Base-by-base conservation (phyloP, 2,113 vertebrate genomes). In the Eupsittula cactorum region DNA sequence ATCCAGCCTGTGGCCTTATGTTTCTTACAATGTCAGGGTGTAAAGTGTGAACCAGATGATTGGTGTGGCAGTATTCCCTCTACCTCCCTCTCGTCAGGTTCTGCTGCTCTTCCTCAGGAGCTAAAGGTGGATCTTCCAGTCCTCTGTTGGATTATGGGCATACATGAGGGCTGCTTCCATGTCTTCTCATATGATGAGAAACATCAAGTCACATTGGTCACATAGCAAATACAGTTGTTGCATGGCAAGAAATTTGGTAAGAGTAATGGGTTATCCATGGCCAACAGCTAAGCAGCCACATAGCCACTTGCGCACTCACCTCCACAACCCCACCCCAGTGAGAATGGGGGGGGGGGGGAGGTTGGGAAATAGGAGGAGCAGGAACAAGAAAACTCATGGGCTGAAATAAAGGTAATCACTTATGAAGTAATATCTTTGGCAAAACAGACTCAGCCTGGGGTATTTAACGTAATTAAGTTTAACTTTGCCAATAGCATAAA, bases 251-350 rank as follows among this genome's bases (percentile, higher is more conserved):
- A 28, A 49, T 49, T 35, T 18, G 41, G 23, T 42, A 47, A 42
- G 59, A 47, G n/a, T 19, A 50, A 11, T 41, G 73, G 14, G 13
- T 49, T 63, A 37, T 18, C 29, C 25, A 15, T 1, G 2, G 31
- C 41, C 24, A 37, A 35, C 52, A 60, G n/a, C 52, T 29, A 62
- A 18, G n/a, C 35, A 86, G 62, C 24, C 19, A 6, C 10, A 17
- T 16, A 53, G n/a, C 14, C 6, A 3, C 39, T 47, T 35, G n/a
- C 21, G 49, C 7, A 4, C 39, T 62, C n/a, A 39, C 17, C 27
- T 7, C 33, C 31, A 39, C 16, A 28, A 2, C 35, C 14, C 33
- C 0, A 1, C 25, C 52, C 20, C 39, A 60, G 16, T 1, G 1
- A 25, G 11, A 62, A 28, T 15, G 23, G 19, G 7, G 21, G 57